Base-by-base conservation (phyloP, 2,888 invertebrate species). In the Orthosia incerta region DNA sequence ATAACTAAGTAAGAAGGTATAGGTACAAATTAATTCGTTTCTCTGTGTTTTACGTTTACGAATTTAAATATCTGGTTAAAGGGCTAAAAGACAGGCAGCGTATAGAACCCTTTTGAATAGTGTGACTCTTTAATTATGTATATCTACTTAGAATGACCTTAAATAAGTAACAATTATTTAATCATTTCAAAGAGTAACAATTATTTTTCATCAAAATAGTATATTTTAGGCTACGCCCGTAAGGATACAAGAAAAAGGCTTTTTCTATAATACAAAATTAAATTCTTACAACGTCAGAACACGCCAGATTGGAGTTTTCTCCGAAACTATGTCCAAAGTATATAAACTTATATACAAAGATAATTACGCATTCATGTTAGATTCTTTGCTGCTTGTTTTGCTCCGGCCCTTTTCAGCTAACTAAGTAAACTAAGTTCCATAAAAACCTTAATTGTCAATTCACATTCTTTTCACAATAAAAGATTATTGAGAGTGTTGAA, bases 321-420 rank as follows among this genome's bases (percentile, higher is more conserved):
- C 26, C 0, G 13, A n/a, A 84, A 70, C 51, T 66, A 66, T 75
- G 60, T 39, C 57, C 15, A 0, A 71, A 66, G 74, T 68, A 46
- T 13, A 57, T 23, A 56, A 51, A 55, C 66, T 67, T 67, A 53
- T 72, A 11, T 23, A 70, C 12, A 31, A 65, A 63, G 53, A 60
- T 74, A 72, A 71, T 83, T 77, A 77, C 56, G 64, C 18, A 77
- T 77, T 77, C 76, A 50, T 71, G 57, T 68, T 57, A 64, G 31
- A 59, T 71, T 70, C 70, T 74, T 62, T 31, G 50, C 26, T 70
- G n/a, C 55, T 67, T 74, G 46, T 74, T 76, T 57, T 46, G 45
- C 55, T 61, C 20, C 26, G 56, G 31, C 64, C 11, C 9, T 50
- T n/a, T 68, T 48, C 9, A 26, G 26, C 26, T 26, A 26, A 18